Evolutionary conservation across 2,888 invertebrate genomes (phyloP), one percentile per base, ranked within the genome.

Genomic region (Ochlodes sylvanus): DNA sequence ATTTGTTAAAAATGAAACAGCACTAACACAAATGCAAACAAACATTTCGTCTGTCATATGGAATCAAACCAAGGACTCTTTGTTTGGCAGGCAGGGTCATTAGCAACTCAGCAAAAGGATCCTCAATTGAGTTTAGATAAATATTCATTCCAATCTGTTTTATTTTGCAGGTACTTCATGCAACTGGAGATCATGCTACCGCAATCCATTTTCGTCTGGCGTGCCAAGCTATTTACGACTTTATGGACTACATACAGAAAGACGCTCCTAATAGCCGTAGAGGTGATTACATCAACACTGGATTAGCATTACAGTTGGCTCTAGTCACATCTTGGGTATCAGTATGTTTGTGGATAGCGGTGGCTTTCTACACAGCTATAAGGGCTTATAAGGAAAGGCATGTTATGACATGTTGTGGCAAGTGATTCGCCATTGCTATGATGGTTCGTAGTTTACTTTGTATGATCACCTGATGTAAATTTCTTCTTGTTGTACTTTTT

Each of bases 221-320:
- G 0, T 97, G 97, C 80, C 95, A 95, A 69, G 95, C 96, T 0
- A 94, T 97, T 61, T 96, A 95, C 75, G 97, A 97, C 87, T 97
- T 96, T 82, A 96, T 97, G 96, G 97, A 97, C 82, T 97, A 96
- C 77, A 89, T 97, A 69, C 96, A 96, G 70, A 95, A 96, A 62
- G 95, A 96, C 75, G 92, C 94, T 0, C 95, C 94, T 61, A 94
- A 95, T 73, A 94, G 94, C 74, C 92, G 95, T 27, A 94, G 95
- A 42, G 95, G 95, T 10, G 95, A 95, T 60, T 94, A 94, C 72
- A 97, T 97, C 50, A 96, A 97, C 79, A 97, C 97, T 0, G 96
- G 96, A 0, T 80, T 95, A 4, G 94, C 96, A 12, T 89, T 97
- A 63, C 95, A 95, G 68, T 79, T 97, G 32, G 95, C 96, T 0